Evolutionary conservation across 1,140 invertebrate species (phyloP).

Genomic region (Uloborus diversus): DNA sequence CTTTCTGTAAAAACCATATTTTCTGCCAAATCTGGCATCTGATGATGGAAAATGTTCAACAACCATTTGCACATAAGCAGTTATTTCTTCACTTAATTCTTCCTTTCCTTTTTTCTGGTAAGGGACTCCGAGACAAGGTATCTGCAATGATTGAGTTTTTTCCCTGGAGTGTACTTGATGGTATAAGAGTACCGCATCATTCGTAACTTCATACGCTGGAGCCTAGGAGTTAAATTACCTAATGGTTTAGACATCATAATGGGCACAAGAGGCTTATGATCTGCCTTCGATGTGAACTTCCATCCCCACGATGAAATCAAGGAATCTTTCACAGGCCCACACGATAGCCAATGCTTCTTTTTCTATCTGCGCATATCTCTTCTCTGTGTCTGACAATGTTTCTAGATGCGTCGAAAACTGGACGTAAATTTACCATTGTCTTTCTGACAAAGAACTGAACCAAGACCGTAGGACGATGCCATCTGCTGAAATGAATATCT

Average conservation of each 20-base stretch:
- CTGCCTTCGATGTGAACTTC: background rate
- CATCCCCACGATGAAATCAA: background rate
- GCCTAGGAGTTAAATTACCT: background rate
- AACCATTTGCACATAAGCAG: background rate
- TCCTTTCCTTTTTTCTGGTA: background rate
- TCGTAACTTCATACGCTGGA: background rate
- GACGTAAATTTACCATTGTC: background rate
- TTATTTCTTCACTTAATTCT: background rate
- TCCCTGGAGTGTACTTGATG: background rate
- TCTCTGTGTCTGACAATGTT: background rate
- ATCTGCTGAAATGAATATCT: background rate
- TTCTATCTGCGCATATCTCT: constrained; percentile 1
- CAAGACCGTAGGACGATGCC: background rate
- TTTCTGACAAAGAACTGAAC: background rate
- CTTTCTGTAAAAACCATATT: background rate
- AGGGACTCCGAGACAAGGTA: background rate
- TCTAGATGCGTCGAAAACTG: background rate
- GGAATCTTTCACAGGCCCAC: background rate
- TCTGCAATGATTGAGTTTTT: background rate
- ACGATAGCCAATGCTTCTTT: background rate
- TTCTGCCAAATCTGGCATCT: background rate
- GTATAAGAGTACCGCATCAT: background rate
- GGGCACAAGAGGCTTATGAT: background rate
- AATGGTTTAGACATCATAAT: constrained; percentile 6
- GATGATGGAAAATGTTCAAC: background rate